These are phyloP conservation scores for Typhlichthys eigenmanni DNA, from an alignment of 2,797 vertebrate species.

Conservation along the genomic window DNA sequence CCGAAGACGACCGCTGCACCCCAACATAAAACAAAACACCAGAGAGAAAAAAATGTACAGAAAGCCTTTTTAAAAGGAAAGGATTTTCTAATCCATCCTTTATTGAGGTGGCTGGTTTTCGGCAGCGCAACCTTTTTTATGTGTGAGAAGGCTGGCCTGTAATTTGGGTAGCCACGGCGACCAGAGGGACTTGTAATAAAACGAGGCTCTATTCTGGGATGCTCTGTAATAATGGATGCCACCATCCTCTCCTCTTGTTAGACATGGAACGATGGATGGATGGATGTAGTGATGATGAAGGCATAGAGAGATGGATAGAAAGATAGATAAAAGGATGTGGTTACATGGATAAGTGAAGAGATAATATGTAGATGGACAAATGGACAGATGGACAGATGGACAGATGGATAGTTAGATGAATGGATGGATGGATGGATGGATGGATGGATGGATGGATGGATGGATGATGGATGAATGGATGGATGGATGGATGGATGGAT, in stretches of 20 bases:
- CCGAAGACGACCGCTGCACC: conserved; percentile 81
- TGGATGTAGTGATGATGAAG: conserved; percentile 47
- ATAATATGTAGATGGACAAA: not conserved
- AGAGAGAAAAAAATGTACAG: conserved; percentile 76
- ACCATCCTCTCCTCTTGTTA: conserved; percentile 82
- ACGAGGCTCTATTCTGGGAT: conserved; percentile 83
- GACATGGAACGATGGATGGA: conserved; percentile 54
- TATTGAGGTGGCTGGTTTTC: conserved; percentile 87
- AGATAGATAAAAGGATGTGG: not conserved
- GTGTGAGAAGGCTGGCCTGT: conserved; percentile 85
- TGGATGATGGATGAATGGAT: conserved; percentile 8
- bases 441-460: conserved; percentile 42
- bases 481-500: not conserved
- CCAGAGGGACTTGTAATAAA: conserved; percentile 87
- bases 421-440: conserved; percentile 29
- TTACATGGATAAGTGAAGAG: not conserved
- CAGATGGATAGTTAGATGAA: conserved; percentile 15
- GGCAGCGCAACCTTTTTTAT: conserved; percentile 83
- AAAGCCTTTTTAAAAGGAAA: conserved; percentile 76
- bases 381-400: not conserved
- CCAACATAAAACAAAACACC: conserved; percentile 85
- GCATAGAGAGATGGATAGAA: conserved; percentile 22
- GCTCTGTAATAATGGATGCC: conserved; percentile 86
- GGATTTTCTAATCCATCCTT: conserved; percentile 87
- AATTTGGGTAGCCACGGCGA: conserved; percentile 82